Evolutionary conservation across 2,888 invertebrate species (phyloP).

Genomic region (Halocaridina rubra): DNA sequence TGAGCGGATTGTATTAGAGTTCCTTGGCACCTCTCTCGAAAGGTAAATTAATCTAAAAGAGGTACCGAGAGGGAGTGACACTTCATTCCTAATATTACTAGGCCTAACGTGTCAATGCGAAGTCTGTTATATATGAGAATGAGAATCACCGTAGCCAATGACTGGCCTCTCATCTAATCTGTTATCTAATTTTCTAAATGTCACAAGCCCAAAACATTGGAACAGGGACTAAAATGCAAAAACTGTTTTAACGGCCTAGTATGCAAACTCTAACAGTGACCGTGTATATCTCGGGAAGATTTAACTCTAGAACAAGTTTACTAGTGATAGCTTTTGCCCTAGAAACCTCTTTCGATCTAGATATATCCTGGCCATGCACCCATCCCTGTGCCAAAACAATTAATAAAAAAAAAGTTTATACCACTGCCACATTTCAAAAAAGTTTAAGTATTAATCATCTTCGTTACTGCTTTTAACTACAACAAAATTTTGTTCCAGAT

Average conservation of each 20-base stretch:
- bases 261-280: conserved; percentile 34
- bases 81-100: conserved; percentile 34
- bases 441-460: conserved; percentile 21
- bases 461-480: no score
- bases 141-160: conserved; percentile 38
- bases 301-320: conserved; percentile 22
- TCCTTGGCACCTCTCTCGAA: no score
- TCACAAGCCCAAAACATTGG: not conserved
- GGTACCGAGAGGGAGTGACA: conserved; percentile 29
- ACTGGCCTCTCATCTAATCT: conserved; percentile 24
- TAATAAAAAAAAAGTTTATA: conserved; percentile 2
- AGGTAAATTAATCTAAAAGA: no score
- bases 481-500: no score
- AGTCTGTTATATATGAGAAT: no score
- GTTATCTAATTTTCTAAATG: conserved; percentile 15
- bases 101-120: no score
- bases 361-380: conserved; percentile 48
- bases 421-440: conserved; percentile 33
- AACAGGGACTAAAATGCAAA: not conserved
- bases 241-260: conserved; percentile 26
- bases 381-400: conserved; percentile 46
- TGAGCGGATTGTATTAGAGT: no score
- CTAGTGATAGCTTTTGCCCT: conserved; percentile 29
- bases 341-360: conserved; percentile 9
- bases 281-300: conserved; percentile 38